phyloP scores from a whole-genome alignment of 2,888 invertebrate species.

The Hetaerina titia region DNA sequence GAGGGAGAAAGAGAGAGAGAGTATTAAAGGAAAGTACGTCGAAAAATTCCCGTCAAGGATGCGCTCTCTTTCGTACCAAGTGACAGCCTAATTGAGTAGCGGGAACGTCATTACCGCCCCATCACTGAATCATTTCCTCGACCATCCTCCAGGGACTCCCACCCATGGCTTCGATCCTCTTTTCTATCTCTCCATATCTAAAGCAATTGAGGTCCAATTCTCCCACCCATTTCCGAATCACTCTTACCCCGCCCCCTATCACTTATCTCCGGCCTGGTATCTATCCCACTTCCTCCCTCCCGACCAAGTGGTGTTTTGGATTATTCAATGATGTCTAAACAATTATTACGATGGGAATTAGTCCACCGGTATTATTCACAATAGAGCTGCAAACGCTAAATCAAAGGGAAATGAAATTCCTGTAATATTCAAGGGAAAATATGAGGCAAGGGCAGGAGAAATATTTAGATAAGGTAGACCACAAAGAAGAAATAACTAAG shows the following conservation, averaged over 20 bases:
- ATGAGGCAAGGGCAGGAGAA: neutral
- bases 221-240: neutral
- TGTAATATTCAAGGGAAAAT: neutral
- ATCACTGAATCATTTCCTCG: constrained; percentile 31
- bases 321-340: neutral
- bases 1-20: neutral
- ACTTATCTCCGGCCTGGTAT: neutral
- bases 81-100: constrained; percentile 19
- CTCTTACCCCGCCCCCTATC: neutral
- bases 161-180: neutral
- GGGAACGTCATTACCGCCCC: constrained; percentile 25
- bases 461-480: neutral
- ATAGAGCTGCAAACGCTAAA: neutral
- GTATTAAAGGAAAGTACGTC: constrained; percentile 37
- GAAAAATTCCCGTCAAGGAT: constrained; percentile 44
- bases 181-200: constrained; percentile 12
- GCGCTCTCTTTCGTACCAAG: neutral
- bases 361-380: neutral
- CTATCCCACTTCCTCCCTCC: neutral
- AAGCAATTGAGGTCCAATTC: neutral
- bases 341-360: neutral
- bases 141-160: neutral
- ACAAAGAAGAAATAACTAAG: neutral
- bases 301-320: neutral
- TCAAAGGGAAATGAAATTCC: neutral